phyloP scores from a whole-genome alignment of 2,113 vertebrate species.

The Zootoca vivipara region DNA sequence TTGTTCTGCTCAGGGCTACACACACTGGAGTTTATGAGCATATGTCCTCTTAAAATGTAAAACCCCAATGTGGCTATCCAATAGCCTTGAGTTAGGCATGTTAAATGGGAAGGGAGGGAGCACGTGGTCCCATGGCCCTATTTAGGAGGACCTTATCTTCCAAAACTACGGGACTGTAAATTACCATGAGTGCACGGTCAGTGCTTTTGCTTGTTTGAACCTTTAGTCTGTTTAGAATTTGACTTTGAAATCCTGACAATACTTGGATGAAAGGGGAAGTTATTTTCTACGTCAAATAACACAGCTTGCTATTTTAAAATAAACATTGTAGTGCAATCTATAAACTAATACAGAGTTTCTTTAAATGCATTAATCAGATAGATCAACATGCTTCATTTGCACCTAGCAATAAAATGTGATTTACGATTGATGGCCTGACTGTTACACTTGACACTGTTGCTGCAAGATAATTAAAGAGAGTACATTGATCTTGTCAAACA shows the following conservation, averaged over 20 bases:
- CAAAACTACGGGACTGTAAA: not conserved
- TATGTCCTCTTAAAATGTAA: not conserved
- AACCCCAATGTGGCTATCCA: too few species aligned
- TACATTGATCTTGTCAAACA: constrained; percentile 57
- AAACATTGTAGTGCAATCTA: constrained; percentile 45
- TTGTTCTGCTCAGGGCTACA: not conserved
- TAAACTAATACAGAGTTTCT: constrained; percentile 39
- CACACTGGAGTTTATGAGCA: not conserved
- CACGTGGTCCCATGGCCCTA: not conserved
- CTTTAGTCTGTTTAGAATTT: constrained; percentile 7
- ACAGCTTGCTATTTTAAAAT: constrained; percentile 33
- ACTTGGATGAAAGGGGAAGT: constrained; percentile 9
- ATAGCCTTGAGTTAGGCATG: not conserved
- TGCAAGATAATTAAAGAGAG: constrained; percentile 51
- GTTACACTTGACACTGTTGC: constrained; percentile 50
- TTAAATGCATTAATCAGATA: constrained; percentile 52
- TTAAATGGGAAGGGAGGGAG: not conserved
- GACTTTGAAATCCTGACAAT: constrained; percentile 11
- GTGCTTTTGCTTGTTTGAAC: not conserved
- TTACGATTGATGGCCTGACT: constrained; percentile 58
- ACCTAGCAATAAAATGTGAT: constrained; percentile 54
- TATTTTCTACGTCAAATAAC: constrained; percentile 21
- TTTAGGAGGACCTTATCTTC: not conserved
- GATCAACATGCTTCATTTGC: constrained; percentile 48
- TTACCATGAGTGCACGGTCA: not conserved